Evolutionary conservation across 2,888 invertebrate genomes (phyloP).

Genomic region (Melanotus villosus): DNA sequence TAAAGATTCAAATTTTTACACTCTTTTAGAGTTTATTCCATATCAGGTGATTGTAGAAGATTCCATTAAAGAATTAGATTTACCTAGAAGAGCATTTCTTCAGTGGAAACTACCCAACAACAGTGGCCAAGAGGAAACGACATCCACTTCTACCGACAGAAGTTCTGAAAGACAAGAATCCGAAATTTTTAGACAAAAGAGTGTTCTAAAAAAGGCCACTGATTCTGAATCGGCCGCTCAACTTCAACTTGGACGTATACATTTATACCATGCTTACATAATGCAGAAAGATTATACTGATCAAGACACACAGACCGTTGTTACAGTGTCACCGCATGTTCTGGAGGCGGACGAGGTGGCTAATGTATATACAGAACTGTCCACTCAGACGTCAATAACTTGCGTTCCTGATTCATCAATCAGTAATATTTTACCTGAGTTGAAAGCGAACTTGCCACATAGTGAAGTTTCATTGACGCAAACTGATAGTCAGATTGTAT

Average conservation of each 20-base stretch:
- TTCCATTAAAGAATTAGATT: slow-evolving; percentile 45
- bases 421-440: slow-evolving; percentile 41
- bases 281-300: slow-evolving; percentile 26
- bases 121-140: not conserved
- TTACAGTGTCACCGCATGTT: slow-evolving; percentile 55
- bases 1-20: slow-evolving; percentile 34
- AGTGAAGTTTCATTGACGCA: not conserved
- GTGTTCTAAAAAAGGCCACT: slow-evolving; percentile 10
- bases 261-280: too few species aligned
- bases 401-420: slow-evolving; percentile 51
- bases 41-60: slow-evolving; percentile 47
- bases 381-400: slow-evolving; percentile 53
- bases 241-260: not conserved
- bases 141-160: not conserved
- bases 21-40: slow-evolving; percentile 47
- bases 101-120: slow-evolving; percentile 31
- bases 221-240: not conserved
- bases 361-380: slow-evolving; percentile 49
- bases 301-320: slow-evolving; percentile 51
- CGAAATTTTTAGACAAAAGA: not conserved
- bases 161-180: not conserved
- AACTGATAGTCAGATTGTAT: too few species aligned
- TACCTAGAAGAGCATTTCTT: slow-evolving; percentile 47
- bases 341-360: slow-evolving; percentile 54
- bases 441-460: slow-evolving; percentile 44